A percentile compares a stretch with the other conserved stretches of the same genome.
These are phyloP conservation scores for Hydrotaea diabolus DNA, from an alignment of 2,888 invertebrate genomes.

Conservation along the genomic window DNA sequence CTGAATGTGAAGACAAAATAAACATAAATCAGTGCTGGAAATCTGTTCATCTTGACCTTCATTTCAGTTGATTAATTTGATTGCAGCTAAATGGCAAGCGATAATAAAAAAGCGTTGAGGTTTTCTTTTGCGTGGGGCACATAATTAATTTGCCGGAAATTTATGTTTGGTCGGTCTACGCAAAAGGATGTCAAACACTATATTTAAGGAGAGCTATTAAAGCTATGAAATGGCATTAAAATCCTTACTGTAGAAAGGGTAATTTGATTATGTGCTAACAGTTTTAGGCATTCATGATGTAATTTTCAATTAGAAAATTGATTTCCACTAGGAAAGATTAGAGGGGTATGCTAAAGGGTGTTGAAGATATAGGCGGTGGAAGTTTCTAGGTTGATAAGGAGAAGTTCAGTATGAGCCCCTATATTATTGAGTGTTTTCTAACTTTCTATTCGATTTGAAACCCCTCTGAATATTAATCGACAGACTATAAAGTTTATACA, in stretches of 20 bases:
- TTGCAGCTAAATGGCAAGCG: not conserved
- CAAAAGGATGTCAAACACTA: not conserved
- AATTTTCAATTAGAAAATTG: not conserved
- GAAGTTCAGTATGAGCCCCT: too few species aligned
- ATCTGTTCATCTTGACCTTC: slow-evolving; percentile 27
- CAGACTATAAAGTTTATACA: too few species aligned
- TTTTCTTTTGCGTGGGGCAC: not conserved
- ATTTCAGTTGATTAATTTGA: slow-evolving; percentile 15
- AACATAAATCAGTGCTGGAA: not conserved
- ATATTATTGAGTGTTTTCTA: too few species aligned
- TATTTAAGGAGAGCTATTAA: slow-evolving; percentile 1
- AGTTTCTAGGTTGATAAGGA: too few species aligned
- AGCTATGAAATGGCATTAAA: not conserved
- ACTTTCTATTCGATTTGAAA: too few species aligned
- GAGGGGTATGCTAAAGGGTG: too few species aligned
- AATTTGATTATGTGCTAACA: not conserved
- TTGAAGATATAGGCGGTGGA: too few species aligned
- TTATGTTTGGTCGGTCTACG: not conserved
- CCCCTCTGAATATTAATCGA: too few species aligned
- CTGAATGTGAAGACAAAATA: not conserved
- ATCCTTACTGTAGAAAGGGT: not conserved
- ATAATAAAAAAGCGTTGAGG: not conserved
- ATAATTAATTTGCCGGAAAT: slow-evolving; percentile 30
- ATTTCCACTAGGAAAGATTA: too few species aligned
- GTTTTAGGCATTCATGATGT: not conserved